phyloP scores from a whole-genome alignment of 2,888 invertebrate genomes.

The Neoaliturus tenellus region DNA sequence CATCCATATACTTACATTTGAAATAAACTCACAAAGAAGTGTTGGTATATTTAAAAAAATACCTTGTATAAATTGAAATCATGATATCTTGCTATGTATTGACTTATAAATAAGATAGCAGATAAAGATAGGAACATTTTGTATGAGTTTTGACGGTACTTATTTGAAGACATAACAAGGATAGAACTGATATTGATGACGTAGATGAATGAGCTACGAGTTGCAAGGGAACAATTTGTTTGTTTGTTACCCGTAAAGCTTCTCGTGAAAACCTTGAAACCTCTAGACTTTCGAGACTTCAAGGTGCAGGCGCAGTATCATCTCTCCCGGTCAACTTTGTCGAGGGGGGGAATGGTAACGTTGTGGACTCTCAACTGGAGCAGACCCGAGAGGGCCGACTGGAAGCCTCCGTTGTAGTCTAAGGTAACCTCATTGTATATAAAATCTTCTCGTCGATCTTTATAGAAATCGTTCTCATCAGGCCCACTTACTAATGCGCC shows the following conservation, averaged over 20 bases:
- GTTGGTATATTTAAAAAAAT: too few relatives aligned
- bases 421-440: slow-evolving; percentile 76
- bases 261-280: not conserved
- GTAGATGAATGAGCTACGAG: not conserved
- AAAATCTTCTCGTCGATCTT: slow-evolving; percentile 75
- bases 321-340: not conserved
- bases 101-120: slow-evolving; percentile 8
- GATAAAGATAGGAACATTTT: not conserved
- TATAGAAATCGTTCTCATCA: slow-evolving; percentile 74
- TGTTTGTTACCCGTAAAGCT: not conserved
- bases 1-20: too few relatives aligned
- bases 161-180: not conserved
- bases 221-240: not conserved
- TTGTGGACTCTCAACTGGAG: slow-evolving; percentile 69
- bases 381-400: slow-evolving; percentile 74
- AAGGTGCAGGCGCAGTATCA: not conserved
- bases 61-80: too few relatives aligned
- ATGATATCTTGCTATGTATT: too few relatives aligned
- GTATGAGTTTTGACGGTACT: not conserved
- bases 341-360: not conserved
- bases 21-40: too few relatives aligned
- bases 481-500: slow-evolving; percentile 78
- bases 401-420: slow-evolving; percentile 77
- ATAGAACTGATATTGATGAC: not conserved
- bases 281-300: not conserved